These are phyloP conservation scores for Coleophora deauratella DNA, from an alignment of 2,888 invertebrate species.

Conservation along the genomic window DNA sequence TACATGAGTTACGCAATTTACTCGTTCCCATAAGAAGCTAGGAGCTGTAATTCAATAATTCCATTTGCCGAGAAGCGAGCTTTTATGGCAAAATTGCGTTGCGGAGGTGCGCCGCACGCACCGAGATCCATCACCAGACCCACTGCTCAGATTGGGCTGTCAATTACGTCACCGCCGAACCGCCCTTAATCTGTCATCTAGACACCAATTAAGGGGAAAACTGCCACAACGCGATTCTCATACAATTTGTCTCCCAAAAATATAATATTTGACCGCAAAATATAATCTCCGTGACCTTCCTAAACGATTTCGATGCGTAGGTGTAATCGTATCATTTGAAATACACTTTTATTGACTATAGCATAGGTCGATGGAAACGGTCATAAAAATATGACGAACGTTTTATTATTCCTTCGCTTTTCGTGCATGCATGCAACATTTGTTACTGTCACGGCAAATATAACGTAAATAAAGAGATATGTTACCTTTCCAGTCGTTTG, in stretches of 20 bases:
- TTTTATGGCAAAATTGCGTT: neutral
- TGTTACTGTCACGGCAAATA: constrained; percentile 48
- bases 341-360: constrained; percentile 7
- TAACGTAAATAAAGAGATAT: constrained; percentile 54
- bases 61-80: no score
- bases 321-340: no score
- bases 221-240: constrained; percentile 44
- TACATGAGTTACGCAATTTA: no score
- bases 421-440: constrained; percentile 28
- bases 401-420: constrained; percentile 12
- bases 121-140: constrained; percentile 48
- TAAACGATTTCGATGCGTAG: neutral
- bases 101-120: neutral
- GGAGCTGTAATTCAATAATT: no score
- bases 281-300: neutral
- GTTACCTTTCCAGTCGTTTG: constrained; percentile 56
- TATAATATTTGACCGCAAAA: constrained; percentile 2
- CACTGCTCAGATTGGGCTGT: constrained; percentile 59
- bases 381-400: constrained; percentile 10
- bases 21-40: no score
- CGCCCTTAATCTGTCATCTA: constrained; percentile 67
- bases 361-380: constrained; percentile 4
- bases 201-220: constrained; percentile 64
- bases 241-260: constrained; percentile 51
- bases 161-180: constrained; percentile 64